Percentiles rank a stretch among this genome's conserved stretches.
Evolutionary conservation across 2,888 invertebrate species (phyloP).

Genomic region (Chrysolina haemoptera): DNA sequence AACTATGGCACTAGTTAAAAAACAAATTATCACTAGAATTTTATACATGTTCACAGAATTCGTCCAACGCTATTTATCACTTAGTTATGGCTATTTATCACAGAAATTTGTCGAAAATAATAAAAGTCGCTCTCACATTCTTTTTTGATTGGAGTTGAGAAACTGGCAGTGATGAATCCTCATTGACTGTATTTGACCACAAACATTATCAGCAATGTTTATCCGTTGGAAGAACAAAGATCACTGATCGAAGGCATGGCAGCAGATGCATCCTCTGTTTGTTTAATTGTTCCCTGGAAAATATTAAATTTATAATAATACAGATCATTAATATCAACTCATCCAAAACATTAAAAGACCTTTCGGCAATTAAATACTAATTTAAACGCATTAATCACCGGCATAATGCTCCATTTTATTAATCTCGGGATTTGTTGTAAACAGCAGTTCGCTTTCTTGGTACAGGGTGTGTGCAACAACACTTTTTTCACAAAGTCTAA

Average conservation of each 20-base stretch:
- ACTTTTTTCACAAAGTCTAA: not conserved
- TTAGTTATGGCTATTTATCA: slow-evolving; percentile 41
- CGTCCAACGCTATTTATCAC: slow-evolving; percentile 30
- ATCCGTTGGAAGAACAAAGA: slow-evolving; percentile 54
- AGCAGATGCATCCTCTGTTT: slow-evolving; percentile 52
- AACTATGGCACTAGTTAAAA: slow-evolving; percentile 42
- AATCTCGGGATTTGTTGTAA: not conserved
- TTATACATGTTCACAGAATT: slow-evolving; percentile 43
- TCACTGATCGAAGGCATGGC: slow-evolving; percentile 54
- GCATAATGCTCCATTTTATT: not conserved
- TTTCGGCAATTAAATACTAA: slow-evolving; percentile 43
- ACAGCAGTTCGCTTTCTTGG: not conserved
- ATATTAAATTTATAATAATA: slow-evolving; percentile 41
- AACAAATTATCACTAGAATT: slow-evolving; percentile 41
- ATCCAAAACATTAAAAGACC: slow-evolving; percentile 39
- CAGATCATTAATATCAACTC: slow-evolving; percentile 47
- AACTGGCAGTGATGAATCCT: slow-evolving; percentile 27
- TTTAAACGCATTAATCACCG: slow-evolving; percentile 23
- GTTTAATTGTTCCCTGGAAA: slow-evolving; percentile 37
- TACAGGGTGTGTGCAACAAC: not conserved
- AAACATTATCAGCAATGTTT: slow-evolving; percentile 55
- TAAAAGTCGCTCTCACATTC: slow-evolving; percentile 13
- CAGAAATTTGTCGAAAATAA: slow-evolving; percentile 34
- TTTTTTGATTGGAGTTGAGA: slow-evolving; percentile 37
- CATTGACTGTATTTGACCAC: slow-evolving; percentile 47